Conservation (phyloP, 1,140 invertebrate genomes). For the Wiebesia pumilae region DNA sequence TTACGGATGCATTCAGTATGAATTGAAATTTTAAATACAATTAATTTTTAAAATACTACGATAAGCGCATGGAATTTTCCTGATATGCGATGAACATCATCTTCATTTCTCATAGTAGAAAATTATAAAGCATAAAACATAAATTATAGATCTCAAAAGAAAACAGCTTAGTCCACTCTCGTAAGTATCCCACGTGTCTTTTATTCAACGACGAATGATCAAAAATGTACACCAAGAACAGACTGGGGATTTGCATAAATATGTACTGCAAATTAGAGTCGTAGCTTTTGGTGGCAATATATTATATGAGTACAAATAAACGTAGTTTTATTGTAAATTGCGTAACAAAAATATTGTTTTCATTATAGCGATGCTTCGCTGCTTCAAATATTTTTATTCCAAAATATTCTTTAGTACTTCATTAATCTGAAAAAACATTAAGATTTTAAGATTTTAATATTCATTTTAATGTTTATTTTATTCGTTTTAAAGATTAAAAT, state of each 20-base stretch:
- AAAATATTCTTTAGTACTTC: no score
- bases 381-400: no score
- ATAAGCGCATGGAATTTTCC: slow-evolving; percentile 25
- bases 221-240: not conserved
- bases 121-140: slow-evolving; percentile 1
- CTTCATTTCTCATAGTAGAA: not conserved
- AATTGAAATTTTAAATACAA: not conserved
- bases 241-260: not conserved
- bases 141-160: slow-evolving; percentile 18
- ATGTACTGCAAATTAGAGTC: not conserved
- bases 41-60: slow-evolving; percentile 9
- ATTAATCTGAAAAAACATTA: no score
- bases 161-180: not conserved
- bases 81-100: slow-evolving; percentile 12
- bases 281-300: not conserved
- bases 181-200: not conserved
- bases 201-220: not conserved
- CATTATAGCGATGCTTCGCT: not conserved
- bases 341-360: not conserved
- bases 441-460: no score
- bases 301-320: not conserved
- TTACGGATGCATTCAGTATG: not conserved
- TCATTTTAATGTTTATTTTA: no score
- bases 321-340: not conserved
- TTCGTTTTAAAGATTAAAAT: no score